phyloP scores from a whole-genome alignment of 2,113 vertebrate genomes.

The Chlorocebus sabaeus region DNA sequence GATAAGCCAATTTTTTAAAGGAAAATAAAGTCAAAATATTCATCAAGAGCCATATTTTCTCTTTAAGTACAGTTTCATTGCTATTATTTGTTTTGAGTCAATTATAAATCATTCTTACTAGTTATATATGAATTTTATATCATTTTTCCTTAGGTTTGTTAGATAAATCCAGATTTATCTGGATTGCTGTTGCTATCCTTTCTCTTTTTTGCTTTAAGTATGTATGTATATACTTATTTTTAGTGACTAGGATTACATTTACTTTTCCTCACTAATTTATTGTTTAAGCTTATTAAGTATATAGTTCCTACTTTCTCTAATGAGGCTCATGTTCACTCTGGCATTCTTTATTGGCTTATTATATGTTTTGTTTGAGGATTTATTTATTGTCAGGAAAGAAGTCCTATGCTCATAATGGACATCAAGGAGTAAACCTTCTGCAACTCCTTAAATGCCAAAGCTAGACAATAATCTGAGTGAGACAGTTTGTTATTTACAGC shows the following conservation, averaged over 20 bases:
- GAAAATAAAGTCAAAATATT: not conserved
- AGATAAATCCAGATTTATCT: not conserved
- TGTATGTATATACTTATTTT: not conserved
- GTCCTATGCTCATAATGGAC: not conserved
- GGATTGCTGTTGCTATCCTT: not conserved
- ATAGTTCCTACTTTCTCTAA: not conserved
- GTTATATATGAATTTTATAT: not conserved
- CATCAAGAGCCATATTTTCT: not conserved
- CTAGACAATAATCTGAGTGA: not conserved
- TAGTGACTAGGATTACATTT: not conserved
- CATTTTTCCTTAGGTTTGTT: not conserved
- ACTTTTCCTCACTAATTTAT: not conserved
- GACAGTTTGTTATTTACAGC: not conserved
- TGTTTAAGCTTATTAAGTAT: not conserved
- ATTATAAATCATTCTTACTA: not conserved
- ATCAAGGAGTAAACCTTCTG: not conserved
- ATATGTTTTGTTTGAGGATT: not conserved
- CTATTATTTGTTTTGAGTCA: not conserved
- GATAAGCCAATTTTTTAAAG: not conserved
- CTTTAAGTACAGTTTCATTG: not conserved
- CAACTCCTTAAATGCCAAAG: not conserved
- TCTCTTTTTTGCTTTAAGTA: not conserved
- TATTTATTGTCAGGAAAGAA: not conserved
- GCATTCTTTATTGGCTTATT: not conserved
- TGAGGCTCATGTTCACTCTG: not conserved